These are phyloP conservation scores for Elysia chlorotica DNA, from an alignment of 1,140 invertebrate species.

Conservation along the genomic window DNA sequence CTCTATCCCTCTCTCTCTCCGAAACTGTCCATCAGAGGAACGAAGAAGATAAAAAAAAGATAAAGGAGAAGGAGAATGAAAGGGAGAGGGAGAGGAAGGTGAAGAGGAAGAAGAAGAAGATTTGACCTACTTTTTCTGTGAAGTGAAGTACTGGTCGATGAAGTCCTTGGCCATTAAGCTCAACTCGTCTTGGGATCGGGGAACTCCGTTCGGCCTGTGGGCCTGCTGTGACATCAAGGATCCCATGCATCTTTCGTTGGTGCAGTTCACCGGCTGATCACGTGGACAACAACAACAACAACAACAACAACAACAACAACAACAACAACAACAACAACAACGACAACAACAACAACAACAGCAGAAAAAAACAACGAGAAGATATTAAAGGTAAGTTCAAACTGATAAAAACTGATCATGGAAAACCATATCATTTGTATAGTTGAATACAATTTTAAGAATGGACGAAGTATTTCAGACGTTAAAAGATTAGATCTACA, in stretches of 20 bases:
- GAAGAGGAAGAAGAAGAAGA: too few species aligned
- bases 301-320: not conserved
- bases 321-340: not conserved
- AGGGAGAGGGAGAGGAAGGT: too few species aligned
- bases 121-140: too few species aligned
- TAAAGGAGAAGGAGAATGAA: too few species aligned
- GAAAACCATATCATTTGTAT: too few species aligned
- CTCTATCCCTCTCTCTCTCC: not conserved
- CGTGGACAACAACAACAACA: not conserved
- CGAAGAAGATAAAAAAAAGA: too few species aligned
- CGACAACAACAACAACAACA: not conserved
- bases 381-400: too few species aligned
- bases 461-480: too few species aligned
- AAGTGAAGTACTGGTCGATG: slow-evolving; percentile 52
- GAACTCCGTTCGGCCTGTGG: slow-evolving; percentile 22
- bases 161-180: slow-evolving; percentile 47
- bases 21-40: not conserved
- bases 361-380: not conserved
- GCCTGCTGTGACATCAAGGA: slow-evolving; percentile 37
- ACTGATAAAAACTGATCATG: too few species aligned
- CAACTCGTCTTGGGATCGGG: slow-evolving; percentile 37
- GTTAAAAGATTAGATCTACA: too few species aligned
- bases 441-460: too few species aligned
- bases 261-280: slow-evolving; percentile 39
- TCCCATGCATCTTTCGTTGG: slow-evolving; percentile 36